Evolutionary conservation across 2,113 vertebrate species (phyloP), one percentile per base, ranked within the genome.

Genomic region (Chloebia gouldiae): DNA sequence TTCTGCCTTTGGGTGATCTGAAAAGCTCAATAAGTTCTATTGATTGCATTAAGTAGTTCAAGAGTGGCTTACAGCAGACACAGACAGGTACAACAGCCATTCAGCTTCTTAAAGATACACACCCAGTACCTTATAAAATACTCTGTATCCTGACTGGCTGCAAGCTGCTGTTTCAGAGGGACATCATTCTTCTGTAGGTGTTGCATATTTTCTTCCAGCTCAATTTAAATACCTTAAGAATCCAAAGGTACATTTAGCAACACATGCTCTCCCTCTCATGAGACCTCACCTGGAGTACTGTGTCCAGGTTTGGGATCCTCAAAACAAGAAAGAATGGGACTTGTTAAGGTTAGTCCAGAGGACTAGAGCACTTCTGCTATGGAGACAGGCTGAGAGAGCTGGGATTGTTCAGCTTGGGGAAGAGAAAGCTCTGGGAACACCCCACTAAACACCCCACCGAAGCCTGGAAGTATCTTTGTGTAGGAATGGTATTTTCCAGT

Each of bases 271-370:
- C 22, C 27, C 33, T 47, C 24, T 35, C 22, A 22, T 39, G 39
- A 61, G n/a, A 15, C 11, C 3, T 47, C 30, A 61, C 10, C 17
- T 27, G 11, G 25, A 47, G 14, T 27, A 15, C 5, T 22, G 14
- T 0, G 0, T n/a, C 20, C 30, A 54, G 15, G 6, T 60, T 15
- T 82, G 20, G 6, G 9, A 53, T 27, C 21, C 6, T 27, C 39
- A 68, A 40, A 45, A 15, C 2, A 27, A 31, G 53, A 31, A 45
- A 68, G 11, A 45, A 25, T 16, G 60, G n/a, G 17, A 61, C 7
- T 14, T 39, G 4, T 30, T 51, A 35, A 24, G 3, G 6, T 21
- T 16, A 20, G 5, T 33, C 25, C 54, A 76, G 40, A 35, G 39
- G 61, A 54, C 17, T n/a, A 40, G n/a, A 82, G 17, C 13, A 30